Evolutionary conservation across 1,140 invertebrate genomes (phyloP).

Genomic region (Polyergus mexicanus): DNA sequence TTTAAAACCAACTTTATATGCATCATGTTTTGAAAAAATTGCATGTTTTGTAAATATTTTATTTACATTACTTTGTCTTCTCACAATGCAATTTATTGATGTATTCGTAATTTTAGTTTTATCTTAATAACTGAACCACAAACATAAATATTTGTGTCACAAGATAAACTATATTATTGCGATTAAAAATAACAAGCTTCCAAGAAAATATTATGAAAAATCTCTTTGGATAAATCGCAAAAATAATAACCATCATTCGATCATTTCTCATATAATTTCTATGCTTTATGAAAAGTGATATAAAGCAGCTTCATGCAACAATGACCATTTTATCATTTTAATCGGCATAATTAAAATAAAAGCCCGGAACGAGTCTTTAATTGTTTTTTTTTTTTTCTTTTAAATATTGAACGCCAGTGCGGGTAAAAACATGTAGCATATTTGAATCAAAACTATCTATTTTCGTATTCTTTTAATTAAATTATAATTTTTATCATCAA

Average conservation of each 20-base stretch:
- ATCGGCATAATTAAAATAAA: background rate
- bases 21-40: slow-evolving; percentile 11
- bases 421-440: background rate
- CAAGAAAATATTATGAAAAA: background rate
- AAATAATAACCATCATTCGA: slow-evolving; percentile 20
- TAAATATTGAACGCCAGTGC: background rate
- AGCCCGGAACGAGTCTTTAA: background rate
- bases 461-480: background rate
- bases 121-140: slow-evolving; percentile 11
- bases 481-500: background rate
- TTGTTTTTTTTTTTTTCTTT: slow-evolving; percentile 26
- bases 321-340: background rate
- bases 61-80: background rate
- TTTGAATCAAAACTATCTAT: background rate
- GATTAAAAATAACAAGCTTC: slow-evolving; percentile 12
- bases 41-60: background rate
- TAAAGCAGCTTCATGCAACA: background rate
- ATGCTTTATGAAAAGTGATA: slow-evolving; percentile 8
- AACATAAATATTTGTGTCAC: slow-evolving; percentile 6
- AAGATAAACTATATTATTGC: background rate
- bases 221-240: background rate
- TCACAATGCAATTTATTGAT: background rate
- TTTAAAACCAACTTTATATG: background rate
- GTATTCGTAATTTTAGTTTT: slow-evolving; percentile 16
- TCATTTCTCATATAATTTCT: slow-evolving; percentile 31